Evolutionary conservation across 2,888 invertebrate species (phyloP), one percentile per base, ranked within the genome.

Genomic region (Limnephilus lunatus): DNA sequence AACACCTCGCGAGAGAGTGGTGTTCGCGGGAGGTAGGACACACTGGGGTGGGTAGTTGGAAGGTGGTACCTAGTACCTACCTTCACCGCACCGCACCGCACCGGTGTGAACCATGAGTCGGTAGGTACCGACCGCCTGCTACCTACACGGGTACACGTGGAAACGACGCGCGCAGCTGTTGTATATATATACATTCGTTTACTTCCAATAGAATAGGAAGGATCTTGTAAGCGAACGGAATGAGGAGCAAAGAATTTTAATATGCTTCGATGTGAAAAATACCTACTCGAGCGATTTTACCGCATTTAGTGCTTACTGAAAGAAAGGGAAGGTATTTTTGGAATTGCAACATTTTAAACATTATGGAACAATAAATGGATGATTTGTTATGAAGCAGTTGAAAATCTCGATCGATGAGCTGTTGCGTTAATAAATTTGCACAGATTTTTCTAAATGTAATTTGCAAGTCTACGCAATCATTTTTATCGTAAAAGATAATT

Each of bases 131-230:
- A 32, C 82, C 31, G 83, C 44, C 68, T 68, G 11, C 5, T 68
- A 68, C 68, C 68, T 68, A 68, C 25, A n/a, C 68, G 68, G 39
- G n/a, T 44, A 86, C 86, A 86, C 86, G 86, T 86, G 86, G 86
- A 30, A 86, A 44, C 44, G 86, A 44, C 44, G n/a, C 85, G 31
- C 31, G 85, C 86, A 86, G 86, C 48, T 86, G 86, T 86, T 68
- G 68, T 25, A 19, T 53, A 19, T 53, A 48, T 15, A 14, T 15
- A 48, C 3, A 48, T 15, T 5, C 19, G 68, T 68, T 68, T 11
- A 9, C 68, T 25, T 68, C 68, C n/a, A 68, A 25, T n/a, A 68
- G 68, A n/a, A 68, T 68, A 25, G 68, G 68, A 68, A 68, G 68
- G 68, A 68, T n/a, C 68, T 68, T 68, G 25, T 5, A n/a, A 68